Evolutionary conservation across 2,113 vertebrate genomes (phyloP), one percentile per base, ranked within the genome.

Genomic region (Psophia crepitans): DNA sequence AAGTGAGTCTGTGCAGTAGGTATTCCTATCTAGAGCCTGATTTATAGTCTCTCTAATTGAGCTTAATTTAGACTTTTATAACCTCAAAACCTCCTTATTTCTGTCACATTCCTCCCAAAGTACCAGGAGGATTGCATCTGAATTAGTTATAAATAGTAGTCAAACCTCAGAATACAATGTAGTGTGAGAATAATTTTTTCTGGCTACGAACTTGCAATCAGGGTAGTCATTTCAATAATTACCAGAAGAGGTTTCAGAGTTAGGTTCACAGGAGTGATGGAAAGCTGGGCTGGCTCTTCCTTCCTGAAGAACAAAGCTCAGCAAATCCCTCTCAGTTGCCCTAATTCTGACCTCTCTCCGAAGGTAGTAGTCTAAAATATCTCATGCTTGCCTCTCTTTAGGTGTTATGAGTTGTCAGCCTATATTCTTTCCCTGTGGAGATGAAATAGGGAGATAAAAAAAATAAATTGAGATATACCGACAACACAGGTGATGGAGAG

Each of bases 61-160:
- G 81, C 70, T 89, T 94, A 97, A 98, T 97, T 98, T 97, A 98
- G 90, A 96, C 69, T 96, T 97, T 64, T 96, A 96, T 97, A 98
- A 92, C 93, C 94, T 96, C 96, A 97, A 97, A 93, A 86, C 89
- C 75, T 97, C 90, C 78, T 97, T 95, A 70, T 94, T 95, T 96
- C 93, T 97, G 57, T 87, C 75, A 78, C 95, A 69, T 98, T 93
- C 39, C n/a, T 97, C 75, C 63, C 68, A 58, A 96, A 96, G 75
- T 97, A 96, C 60, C 89, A 84, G 43, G 91, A 96, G 74, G 77
- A 91, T 81, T 95, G 85, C 92, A 87, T 96, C 81, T 96, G 94
- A 92, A 98, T 97, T 96, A 97, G 95, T 93, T 97, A 96, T 95
- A 96, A 98, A 97, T 87, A 97, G 77, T 66, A 95, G 85, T 81